phyloP scores from a whole-genome alignment of 2,888 invertebrate species.

The Zhuqinia jingwanae region DNA sequence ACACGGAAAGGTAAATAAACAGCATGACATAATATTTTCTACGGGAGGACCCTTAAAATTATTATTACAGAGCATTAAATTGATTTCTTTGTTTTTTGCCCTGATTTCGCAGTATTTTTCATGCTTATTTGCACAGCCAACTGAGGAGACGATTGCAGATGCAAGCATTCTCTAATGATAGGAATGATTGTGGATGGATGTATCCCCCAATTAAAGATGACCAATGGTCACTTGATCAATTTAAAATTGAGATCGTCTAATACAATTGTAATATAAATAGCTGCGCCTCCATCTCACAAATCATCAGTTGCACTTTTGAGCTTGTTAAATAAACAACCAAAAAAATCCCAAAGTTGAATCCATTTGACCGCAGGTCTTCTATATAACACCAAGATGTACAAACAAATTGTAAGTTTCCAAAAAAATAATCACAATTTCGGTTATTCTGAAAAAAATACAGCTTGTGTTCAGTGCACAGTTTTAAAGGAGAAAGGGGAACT shows the following conservation, averaged over 20 bases:
- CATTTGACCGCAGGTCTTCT: background rate
- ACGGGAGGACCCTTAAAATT: slow-evolving; percentile 12
- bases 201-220: too few relatives aligned
- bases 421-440: background rate
- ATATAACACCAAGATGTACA: slow-evolving; percentile 58
- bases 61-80: slow-evolving; percentile 17
- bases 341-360: too few relatives aligned
- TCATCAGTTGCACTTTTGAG: slow-evolving; percentile 32
- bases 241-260: background rate
- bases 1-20: slow-evolving; percentile 40
- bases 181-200: too few relatives aligned
- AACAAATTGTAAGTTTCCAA: slow-evolving; percentile 53
- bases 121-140: background rate
- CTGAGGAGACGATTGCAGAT: too few relatives aligned
- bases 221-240: too few relatives aligned
- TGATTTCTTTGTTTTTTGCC: slow-evolving; percentile 25
- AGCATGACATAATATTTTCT: background rate
- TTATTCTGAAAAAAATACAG: too few relatives aligned
- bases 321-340: background rate
- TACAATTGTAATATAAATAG: slow-evolving; percentile 44
- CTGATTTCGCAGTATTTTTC: slow-evolving; percentile 40
- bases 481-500: too few relatives aligned
- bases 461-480: too few relatives aligned
- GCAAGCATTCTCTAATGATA: too few relatives aligned
- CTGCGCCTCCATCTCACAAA: background rate